A percentile compares a stretch with the other conserved stretches of the same genome.
These are phyloP conservation scores for Acanthochromis polyacanthus DNA, from an alignment of 2,113 vertebrate genomes.

Conservation along the genomic window DNA sequence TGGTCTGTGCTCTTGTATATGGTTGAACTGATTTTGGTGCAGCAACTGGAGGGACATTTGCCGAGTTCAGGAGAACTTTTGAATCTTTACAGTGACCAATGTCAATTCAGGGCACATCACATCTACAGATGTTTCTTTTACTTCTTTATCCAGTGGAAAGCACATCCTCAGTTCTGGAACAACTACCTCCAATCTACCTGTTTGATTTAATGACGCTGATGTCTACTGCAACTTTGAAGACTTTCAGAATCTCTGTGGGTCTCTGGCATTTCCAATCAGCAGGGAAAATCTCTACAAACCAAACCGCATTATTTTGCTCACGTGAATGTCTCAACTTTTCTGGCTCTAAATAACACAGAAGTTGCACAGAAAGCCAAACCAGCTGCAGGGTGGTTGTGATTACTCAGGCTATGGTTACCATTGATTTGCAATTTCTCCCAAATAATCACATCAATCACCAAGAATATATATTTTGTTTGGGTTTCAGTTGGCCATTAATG, in stretches of 20 bases:
- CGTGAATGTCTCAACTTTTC: neutral
- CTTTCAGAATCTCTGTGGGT: neutral
- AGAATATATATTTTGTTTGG: neutral
- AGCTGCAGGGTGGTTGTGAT: slow-evolving; percentile 3
- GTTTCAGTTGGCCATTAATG: neutral
- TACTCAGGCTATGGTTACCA: neutral
- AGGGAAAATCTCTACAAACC: slow-evolving; percentile 2
- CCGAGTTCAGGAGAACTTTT: too few relatives aligned
- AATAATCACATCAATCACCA: neutral
- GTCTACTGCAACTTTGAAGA: slow-evolving; percentile 3
- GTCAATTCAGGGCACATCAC: too few relatives aligned
- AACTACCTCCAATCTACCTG: slow-evolving; percentile 4
- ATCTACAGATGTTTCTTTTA: too few relatives aligned
- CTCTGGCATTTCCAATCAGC: neutral
- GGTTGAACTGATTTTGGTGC: neutral
- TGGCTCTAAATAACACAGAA: neutral
- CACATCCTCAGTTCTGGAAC: slow-evolving; percentile 6
- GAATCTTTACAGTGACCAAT: too few relatives aligned
- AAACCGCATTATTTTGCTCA: neutral
- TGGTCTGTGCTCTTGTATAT: neutral
- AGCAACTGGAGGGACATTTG: neutral
- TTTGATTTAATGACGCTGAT: neutral
- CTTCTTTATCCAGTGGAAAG: neutral
- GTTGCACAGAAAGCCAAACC: neutral
- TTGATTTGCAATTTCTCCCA: neutral